phyloP scores from a whole-genome alignment of 2,797 vertebrate species.

The Toxotes lorentzi region DNA sequence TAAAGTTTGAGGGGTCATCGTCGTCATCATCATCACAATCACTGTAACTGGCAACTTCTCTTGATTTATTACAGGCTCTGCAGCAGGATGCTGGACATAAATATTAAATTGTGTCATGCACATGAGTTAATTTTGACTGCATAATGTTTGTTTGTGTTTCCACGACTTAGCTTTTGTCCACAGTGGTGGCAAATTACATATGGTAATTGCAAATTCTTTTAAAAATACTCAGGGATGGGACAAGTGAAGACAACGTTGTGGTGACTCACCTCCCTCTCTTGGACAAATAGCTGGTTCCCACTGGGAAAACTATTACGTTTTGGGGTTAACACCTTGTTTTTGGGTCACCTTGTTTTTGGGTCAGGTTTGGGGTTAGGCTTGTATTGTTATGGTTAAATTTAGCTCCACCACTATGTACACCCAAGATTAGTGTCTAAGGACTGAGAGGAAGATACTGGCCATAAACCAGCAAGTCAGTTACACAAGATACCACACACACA shows the following conservation, averaged over 20 bases:
- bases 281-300: conserved; percentile 8
- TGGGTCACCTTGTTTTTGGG: not conserved
- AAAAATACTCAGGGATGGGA: conserved; percentile 1
- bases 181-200: conserved; percentile 18
- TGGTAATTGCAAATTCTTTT: conserved; percentile 19
- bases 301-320: conserved; percentile 24
- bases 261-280: not conserved
- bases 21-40: conserved; percentile 15
- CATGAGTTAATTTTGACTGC: not conserved
- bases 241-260: conserved; percentile 19
- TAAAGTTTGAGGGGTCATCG: conserved; percentile 51
- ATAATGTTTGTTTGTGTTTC: conserved; percentile 17
- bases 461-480: too few relatives aligned
- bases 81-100: conserved; percentile 12
- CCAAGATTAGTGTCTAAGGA: too few relatives aligned
- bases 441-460: too few relatives aligned
- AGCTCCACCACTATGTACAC: not conserved
- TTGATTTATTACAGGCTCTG: conserved; percentile 6
- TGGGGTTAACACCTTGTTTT: not conserved
- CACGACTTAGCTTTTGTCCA: conserved; percentile 4
- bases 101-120: conserved; percentile 9
- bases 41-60: conserved; percentile 14
- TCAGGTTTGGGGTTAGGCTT: conserved; percentile 1
- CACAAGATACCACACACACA: too few relatives aligned
- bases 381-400: not conserved